A percentile compares a stretch with the other conserved stretches of the same genome.
phyloP scores from a whole-genome alignment of 2,797 vertebrate species.

The Tokudaia tokunoshimensis region DNA sequence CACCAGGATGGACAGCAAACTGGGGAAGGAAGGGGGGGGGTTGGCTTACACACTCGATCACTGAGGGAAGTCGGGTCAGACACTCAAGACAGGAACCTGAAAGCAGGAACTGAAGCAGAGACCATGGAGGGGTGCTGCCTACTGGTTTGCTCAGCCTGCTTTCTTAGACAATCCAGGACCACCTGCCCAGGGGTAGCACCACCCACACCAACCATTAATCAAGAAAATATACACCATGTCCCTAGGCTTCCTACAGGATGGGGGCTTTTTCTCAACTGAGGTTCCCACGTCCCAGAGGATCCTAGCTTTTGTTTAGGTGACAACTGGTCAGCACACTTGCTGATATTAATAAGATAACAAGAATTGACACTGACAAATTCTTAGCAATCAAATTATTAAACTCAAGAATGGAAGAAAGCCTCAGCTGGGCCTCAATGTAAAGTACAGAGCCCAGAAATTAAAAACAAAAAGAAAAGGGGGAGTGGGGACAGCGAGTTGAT shows the following conservation, averaged over 20 bases:
- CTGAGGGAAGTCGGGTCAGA: neutral
- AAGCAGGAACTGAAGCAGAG: neutral
- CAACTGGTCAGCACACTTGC: neutral
- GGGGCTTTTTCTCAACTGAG: neutral
- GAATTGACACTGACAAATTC: neutral
- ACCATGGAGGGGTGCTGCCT: neutral
- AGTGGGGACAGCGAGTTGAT: neutral
- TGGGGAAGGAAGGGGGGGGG: neutral
- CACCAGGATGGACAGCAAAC: neutral
- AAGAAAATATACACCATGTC: neutral
- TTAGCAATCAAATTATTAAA: constrained; percentile 42
- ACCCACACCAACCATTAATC: neutral
- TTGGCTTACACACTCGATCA: neutral
- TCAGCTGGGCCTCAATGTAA: neutral
- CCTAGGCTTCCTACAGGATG: neutral
- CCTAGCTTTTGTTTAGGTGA: neutral
- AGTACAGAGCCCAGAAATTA: neutral
- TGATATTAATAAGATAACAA: constrained; percentile 29
- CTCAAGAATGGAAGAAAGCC: neutral
- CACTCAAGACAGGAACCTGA: neutral
- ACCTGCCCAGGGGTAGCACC: neutral
- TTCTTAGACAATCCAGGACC: neutral
- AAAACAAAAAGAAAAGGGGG: neutral
- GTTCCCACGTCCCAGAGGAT: neutral
- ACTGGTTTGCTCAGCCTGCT: neutral